Conservation (phyloP, 2,113 vertebrate genomes). For the Serranochromis macrocephalus region DNA sequence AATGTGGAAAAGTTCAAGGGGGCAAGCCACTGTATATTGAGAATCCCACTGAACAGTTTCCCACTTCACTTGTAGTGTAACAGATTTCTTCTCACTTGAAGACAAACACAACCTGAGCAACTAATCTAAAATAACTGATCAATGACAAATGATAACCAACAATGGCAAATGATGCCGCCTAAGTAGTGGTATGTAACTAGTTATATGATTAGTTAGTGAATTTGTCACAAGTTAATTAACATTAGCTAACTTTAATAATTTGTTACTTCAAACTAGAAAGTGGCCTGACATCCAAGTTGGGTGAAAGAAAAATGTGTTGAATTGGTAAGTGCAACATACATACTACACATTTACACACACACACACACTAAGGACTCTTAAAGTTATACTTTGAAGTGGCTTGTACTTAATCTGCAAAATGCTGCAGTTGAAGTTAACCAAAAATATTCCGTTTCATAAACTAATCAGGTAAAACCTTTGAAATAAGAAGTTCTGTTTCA, state of each 20-base stretch:
- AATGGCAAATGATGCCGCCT: background rate
- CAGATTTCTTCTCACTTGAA: background rate
- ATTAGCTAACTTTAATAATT: background rate
- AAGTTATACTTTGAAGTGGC: background rate
- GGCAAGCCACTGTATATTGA: background rate
- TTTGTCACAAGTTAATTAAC: background rate
- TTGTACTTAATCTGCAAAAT: background rate
- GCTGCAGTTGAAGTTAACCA: background rate
- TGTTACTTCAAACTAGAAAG: background rate
- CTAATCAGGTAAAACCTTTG: background rate
- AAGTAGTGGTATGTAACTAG: background rate
- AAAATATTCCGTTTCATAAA: background rate
- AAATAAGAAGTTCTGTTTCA: background rate
- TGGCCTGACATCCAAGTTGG: background rate
- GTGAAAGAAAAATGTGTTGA: background rate
- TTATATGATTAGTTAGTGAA: background rate
- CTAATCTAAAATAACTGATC: background rate
- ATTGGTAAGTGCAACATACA: background rate
- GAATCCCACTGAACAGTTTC: background rate
- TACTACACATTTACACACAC: background rate
- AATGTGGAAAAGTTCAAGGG: background rate
- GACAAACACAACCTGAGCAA: background rate
- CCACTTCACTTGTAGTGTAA: background rate
- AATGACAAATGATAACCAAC: background rate
- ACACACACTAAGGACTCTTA: background rate